These are phyloP conservation scores for Phoxinus dragarum DNA, from an alignment of 2,797 vertebrate species.

Conservation along the genomic window DNA sequence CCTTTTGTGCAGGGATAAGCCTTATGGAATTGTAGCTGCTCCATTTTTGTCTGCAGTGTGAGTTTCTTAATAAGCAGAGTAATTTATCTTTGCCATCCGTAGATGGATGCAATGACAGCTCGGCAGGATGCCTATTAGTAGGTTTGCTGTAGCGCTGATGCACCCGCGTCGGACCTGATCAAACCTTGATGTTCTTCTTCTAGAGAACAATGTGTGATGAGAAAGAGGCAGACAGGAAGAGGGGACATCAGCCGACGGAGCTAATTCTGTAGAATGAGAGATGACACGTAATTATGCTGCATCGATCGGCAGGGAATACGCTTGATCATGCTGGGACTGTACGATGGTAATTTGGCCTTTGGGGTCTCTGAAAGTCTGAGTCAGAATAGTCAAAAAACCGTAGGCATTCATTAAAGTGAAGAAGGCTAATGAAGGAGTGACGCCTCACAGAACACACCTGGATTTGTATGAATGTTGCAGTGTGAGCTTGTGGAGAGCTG, in stretches of 20 bases:
- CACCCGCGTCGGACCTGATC: slow-evolving; percentile 16
- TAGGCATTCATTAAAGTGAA: slow-evolving; percentile 6
- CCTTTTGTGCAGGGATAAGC: not conserved
- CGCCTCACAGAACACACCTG: slow-evolving; percentile 10
- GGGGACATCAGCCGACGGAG: slow-evolving; percentile 20
- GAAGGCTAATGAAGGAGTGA: not conserved
- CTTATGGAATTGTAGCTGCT: not conserved
- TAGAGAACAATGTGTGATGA: slow-evolving; percentile 21
- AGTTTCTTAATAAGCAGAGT: slow-evolving; percentile 24
- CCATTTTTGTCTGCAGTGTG: not conserved
- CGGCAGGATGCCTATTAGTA: slow-evolving; percentile 43
- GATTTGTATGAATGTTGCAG: slow-evolving; percentile 3
- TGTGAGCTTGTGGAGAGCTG: not conserved
- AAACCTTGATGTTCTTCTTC: slow-evolving; percentile 24
- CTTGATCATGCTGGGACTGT: slow-evolving; percentile 40
- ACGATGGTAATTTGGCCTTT: slow-evolving; percentile 31
- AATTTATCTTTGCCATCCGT: slow-evolving; percentile 40
- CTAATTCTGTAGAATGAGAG: slow-evolving; percentile 45
- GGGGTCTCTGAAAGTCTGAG: slow-evolving; percentile 17
- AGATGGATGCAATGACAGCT: slow-evolving; percentile 23
- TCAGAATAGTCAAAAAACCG: slow-evolving; percentile 34
- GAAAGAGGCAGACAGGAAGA: not conserved
- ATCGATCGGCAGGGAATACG: slow-evolving; percentile 44
- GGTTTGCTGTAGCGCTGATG: slow-evolving; percentile 7
- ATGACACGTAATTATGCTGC: slow-evolving; percentile 47